A percentile compares a stretch with the other conserved stretches of the same genome.
Evolutionary conservation across 2,888 invertebrate genomes (phyloP).

Genomic region (Acronicta aceris): DNA sequence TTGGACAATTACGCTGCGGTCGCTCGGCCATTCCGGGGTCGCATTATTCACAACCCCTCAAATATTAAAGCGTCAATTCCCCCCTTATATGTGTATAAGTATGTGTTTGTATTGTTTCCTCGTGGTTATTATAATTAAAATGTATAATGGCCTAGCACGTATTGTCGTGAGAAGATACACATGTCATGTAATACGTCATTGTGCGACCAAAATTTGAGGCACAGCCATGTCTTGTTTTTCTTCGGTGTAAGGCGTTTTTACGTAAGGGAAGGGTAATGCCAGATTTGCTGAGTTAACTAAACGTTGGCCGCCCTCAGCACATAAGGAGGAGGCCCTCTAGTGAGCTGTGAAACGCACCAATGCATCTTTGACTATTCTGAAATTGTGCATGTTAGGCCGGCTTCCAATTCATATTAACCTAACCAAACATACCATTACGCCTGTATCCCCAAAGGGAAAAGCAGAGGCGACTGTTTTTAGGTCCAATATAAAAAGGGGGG

Average conservation of each 20-base stretch:
- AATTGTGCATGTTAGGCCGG: no score
- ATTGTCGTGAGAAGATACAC: no score
- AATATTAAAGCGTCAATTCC: constrained; percentile 21
- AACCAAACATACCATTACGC: no score
- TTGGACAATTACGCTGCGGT: constrained; percentile 39
- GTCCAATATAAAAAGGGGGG: no score
- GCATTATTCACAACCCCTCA: constrained; percentile 39
- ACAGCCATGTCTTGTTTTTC: neutral
- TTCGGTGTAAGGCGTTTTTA: neutral
- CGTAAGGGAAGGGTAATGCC: neutral
- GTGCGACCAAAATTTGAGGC: no score
- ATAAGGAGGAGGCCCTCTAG: neutral
- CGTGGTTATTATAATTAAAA: no score
- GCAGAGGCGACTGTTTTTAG: no score
- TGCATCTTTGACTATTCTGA: neutral
- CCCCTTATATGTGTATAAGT: neutral
- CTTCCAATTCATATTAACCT: no score
- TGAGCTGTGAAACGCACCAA: neutral
- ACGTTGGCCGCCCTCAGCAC: neutral
- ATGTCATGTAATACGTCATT: no score
- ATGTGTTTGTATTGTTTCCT: neutral
- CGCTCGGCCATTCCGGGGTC: constrained; percentile 36
- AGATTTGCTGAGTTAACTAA: no score
- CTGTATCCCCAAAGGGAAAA: no score
- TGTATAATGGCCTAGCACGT: no score